A percentile compares a stretch with the other conserved stretches of the same genome.
These are phyloP conservation scores for Rhyacophila brunnea DNA, from an alignment of 1,140 invertebrate genomes.

Conservation along the genomic window DNA sequence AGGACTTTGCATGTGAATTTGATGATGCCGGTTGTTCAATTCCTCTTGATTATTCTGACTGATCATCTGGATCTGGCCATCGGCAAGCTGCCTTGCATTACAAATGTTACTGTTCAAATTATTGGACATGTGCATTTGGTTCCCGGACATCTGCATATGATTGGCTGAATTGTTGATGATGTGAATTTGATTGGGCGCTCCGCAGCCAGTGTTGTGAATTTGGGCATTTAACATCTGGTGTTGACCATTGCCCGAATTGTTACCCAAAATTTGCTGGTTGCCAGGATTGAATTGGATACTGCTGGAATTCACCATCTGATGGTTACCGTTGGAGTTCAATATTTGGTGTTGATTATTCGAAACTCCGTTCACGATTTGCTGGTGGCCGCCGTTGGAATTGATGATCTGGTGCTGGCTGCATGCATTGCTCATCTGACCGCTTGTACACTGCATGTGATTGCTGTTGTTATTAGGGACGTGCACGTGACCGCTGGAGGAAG, in stretches of 20 bases:
- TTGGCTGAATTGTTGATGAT: slow-evolving; percentile 17
- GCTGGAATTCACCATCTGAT: slow-evolving; percentile 14
- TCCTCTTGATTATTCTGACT: slow-evolving; percentile 13
- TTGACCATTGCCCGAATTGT: slow-evolving; percentile 10
- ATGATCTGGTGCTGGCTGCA: slow-evolving; percentile 27
- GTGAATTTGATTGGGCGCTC: too few relatives aligned
- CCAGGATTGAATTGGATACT: slow-evolving; percentile 1
- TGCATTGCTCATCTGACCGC: slow-evolving; percentile 10
- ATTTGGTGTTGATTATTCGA: slow-evolving; percentile 32
- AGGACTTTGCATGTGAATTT: slow-evolving; percentile 37
- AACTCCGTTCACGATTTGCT: slow-evolving; percentile 33
- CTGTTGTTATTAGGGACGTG: slow-evolving; percentile 17
- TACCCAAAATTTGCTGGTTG: slow-evolving; percentile 9
- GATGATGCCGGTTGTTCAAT: slow-evolving; percentile 11
- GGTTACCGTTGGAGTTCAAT: slow-evolving; percentile 16
- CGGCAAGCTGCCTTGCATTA: slow-evolving; percentile 14
- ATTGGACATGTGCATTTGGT: not conserved
- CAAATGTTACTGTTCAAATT: slow-evolving; percentile 10
- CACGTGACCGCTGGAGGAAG: slow-evolving; percentile 15
- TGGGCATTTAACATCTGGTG: slow-evolving; percentile 38
- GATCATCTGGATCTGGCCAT: slow-evolving; percentile 4
- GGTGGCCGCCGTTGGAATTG: slow-evolving; percentile 15
- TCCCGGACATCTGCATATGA: slow-evolving; percentile 12
- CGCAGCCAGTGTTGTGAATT: slow-evolving; percentile 37
- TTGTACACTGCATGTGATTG: slow-evolving; percentile 27